These are phyloP conservation scores for Eupsittula cactorum DNA, from an alignment of 2,113 vertebrate species.

Conservation along the genomic window DNA sequence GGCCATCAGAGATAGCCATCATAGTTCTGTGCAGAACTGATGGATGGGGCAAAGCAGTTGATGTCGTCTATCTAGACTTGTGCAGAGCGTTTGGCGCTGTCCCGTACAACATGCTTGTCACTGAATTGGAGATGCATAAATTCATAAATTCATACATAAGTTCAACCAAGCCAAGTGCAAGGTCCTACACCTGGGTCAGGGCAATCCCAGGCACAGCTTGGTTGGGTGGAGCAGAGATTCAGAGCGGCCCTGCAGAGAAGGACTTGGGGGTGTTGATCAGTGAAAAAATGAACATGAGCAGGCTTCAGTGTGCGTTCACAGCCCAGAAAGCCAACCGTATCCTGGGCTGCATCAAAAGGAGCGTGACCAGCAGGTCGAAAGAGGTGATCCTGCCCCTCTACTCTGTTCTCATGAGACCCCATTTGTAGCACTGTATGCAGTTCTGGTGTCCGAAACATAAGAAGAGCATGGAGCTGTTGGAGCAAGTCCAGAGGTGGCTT, in stretches of 20 bases:
- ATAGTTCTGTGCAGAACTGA: neutral
- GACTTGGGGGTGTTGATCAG: too few relatives aligned
- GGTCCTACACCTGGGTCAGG: neutral
- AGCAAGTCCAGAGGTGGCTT: neutral
- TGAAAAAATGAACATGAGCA: neutral
- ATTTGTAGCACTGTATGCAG: neutral
- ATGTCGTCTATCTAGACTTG: neutral
- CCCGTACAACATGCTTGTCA: neutral
- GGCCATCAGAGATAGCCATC: neutral
- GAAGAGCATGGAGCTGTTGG: neutral
- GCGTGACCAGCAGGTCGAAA: neutral
- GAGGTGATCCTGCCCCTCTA: neutral
- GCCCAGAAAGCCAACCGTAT: neutral
- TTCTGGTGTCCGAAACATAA: neutral
- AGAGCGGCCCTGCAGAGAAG: too few relatives aligned
- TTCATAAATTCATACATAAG: neutral
- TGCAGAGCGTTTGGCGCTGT: neutral
- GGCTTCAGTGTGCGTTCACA: fast-evolving
- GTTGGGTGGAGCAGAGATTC: too few relatives aligned
- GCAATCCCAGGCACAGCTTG: neutral
- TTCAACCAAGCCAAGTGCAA: neutral
- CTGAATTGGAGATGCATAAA: neutral
- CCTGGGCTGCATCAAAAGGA: neutral
- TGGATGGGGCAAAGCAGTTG: neutral
- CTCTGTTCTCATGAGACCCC: neutral